Evolutionary conservation across 1,140 invertebrate species (phyloP).

Genomic region (Leptinotarsa defecta): DNA sequence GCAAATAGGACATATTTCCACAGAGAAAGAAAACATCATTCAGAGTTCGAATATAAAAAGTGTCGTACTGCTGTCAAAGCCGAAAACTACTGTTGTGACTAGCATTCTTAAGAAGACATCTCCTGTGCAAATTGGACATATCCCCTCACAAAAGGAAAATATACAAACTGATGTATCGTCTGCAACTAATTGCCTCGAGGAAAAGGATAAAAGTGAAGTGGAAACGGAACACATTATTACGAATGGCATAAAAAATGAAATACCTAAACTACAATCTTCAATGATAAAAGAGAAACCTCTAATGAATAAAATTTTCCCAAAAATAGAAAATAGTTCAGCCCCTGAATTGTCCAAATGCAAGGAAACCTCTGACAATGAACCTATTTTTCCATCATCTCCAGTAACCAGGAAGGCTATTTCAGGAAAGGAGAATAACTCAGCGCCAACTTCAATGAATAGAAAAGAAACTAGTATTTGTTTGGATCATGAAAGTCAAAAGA

Average conservation of each 20-base stretch:
- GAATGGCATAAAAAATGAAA: no score
- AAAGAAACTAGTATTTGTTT: neutral
- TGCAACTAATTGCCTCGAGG: no score
- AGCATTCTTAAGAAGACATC: slow-evolving; percentile 40
- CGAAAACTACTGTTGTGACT: slow-evolving; percentile 40
- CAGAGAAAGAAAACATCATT: neutral
- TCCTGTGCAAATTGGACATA: neutral
- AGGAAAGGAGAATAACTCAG: slow-evolving; percentile 2
- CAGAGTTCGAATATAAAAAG: neutral
- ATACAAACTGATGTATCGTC: neutral
- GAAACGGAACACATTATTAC: no score
- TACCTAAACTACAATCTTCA: no score
- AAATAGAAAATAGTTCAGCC: neutral
- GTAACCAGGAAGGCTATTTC: slow-evolving; percentile 12
- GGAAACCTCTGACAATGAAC: slow-evolving; percentile 17
- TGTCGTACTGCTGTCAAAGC: slow-evolving; percentile 35
- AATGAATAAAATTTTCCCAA: neutral
- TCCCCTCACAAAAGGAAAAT: neutral
- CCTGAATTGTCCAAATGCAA: neutral
- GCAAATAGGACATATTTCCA: neutral
- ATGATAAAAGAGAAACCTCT: neutral
- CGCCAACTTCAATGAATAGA: neutral
- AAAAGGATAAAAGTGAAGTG: no score
- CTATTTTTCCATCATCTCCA: neutral
- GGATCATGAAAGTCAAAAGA: no score